Percentiles rank a stretch among this genome's conserved stretches.
These are phyloP conservation scores for Heterochromis multidens DNA, from an alignment of 2,113 vertebrate genomes.

Conservation along the genomic window DNA sequence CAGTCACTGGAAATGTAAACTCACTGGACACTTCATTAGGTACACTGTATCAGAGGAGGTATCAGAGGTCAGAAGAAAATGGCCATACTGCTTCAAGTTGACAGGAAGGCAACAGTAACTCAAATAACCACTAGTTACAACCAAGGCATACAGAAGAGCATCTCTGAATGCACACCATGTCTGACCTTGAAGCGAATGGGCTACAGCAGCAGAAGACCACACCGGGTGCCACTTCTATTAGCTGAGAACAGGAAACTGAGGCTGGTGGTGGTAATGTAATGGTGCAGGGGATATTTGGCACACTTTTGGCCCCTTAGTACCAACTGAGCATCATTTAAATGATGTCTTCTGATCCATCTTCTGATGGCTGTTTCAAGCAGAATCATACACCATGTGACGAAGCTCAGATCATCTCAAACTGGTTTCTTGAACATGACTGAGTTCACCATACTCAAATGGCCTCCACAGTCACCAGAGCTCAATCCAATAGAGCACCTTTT, in stretches of 20 bases:
- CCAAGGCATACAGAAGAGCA: neutral
- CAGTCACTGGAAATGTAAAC: neutral
- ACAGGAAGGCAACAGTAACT: neutral
- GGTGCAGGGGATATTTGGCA: neutral
- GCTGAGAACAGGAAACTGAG: neutral
- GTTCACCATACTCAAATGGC: neutral
- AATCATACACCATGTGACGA: neutral
- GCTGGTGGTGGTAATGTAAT: neutral
- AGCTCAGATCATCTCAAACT: neutral
- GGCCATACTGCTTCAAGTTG: neutral
- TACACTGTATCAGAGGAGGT: neutral
- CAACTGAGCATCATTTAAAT: neutral
- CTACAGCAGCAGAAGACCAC: neutral
- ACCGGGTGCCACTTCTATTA: neutral
- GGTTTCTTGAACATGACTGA: neutral
- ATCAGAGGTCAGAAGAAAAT: neutral
- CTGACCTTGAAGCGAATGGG: neutral
- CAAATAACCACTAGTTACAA: neutral
- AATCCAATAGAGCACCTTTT: neutral
- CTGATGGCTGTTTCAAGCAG: neutral
- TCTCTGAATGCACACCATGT: neutral
- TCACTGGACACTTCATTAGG: neutral
- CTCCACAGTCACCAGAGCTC: neutral
- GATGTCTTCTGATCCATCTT: too few relatives aligned
- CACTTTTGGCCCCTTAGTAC: neutral